phyloP scores from a whole-genome alignment of 2,888 invertebrate species.

The Platycheirus rosarum region DNA sequence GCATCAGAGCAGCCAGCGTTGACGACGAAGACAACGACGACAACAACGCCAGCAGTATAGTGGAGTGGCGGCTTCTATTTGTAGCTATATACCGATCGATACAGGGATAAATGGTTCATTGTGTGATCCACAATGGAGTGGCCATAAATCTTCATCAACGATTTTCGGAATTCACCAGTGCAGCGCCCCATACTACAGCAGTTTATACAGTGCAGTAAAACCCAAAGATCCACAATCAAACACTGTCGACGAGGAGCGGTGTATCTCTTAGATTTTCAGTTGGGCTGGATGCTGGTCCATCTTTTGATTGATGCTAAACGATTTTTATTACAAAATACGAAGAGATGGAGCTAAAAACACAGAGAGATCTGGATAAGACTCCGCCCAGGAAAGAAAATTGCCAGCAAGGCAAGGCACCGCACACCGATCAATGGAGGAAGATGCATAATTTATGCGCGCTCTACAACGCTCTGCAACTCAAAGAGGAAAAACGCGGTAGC shows the following conservation, averaged over 20 bases:
- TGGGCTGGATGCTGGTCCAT: constrained; percentile 53
- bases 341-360: constrained; percentile 52
- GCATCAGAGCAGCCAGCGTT: constrained; percentile 46
- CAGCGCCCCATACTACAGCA: constrained; percentile 27
- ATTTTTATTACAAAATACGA: constrained; percentile 66
- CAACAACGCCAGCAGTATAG: constrained; percentile 2
- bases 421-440: constrained; percentile 20
- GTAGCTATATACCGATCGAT: constrained; percentile 51
- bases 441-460: constrained; percentile 66
- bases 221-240: constrained; percentile 61
- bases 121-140: constrained; percentile 73
- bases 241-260: constrained; percentile 59
- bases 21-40: constrained; percentile 7
- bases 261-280: constrained; percentile 61
- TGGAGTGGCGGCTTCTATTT: constrained; percentile 53
- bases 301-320: constrained; percentile 74
- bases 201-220: constrained; percentile 25
- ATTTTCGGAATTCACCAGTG: constrained; percentile 63
- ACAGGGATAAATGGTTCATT: constrained; percentile 71
- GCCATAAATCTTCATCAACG: constrained; percentile 73
- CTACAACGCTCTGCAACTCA: constrained; percentile 38
- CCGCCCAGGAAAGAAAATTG: constrained; percentile 66
- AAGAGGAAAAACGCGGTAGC: constrained; percentile 64
- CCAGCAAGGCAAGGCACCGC: constrained; percentile 4
- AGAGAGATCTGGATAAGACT: constrained; percentile 60